Evolutionary conservation across 2,888 invertebrate species (phyloP), one percentile per base, ranked within the genome.

Genomic region (Sesia apiformis): DNA sequence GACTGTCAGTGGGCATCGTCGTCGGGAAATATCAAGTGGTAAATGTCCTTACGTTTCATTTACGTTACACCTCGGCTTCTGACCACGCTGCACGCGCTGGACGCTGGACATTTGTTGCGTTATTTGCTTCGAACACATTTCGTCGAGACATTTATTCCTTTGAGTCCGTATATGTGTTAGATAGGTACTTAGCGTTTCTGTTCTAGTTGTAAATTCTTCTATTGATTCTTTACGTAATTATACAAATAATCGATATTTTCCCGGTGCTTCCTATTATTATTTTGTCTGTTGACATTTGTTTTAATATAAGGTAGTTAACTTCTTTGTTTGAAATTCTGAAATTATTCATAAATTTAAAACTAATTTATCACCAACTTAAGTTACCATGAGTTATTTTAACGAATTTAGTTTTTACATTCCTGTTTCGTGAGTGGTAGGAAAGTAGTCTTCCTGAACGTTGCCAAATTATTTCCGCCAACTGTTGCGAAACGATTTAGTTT

Each of bases 381-480:
- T 89, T 89, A 89, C 88, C 88, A 88, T 72, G 67, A 81, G 84
- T 85, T 86, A 81, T 84, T 81, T 70, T 78, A 85, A 78, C 86
- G 86, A 86, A 86, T 88, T 89, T 87, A 86, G 86, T 88, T 84
- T 74, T 77, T 75, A 81, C 86, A 87, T 83, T 85, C 81, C 84
- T 86, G 81, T 89, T 87, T 87, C 83, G 84, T 85, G 84, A 86
- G 84, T 85, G 78, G 81, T 88, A 88, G 84, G 80, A 84, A 83
- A 86, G 85, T 87, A 87, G 88, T 89, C 89, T 89, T 89, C 88
- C 87, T 84, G 74, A 88, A 86, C 84, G 85, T 87, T 88, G 89
- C 89, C 89, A 89, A 89, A 89, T 85, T 83, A 73, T 77, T 74
- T 79, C 82, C 81, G 85, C 84, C 84, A 86, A 87, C 84, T 84